These are phyloP conservation scores for Ypsolopha scabrella DNA, from an alignment of 2,888 invertebrate species.

Conservation along the genomic window DNA sequence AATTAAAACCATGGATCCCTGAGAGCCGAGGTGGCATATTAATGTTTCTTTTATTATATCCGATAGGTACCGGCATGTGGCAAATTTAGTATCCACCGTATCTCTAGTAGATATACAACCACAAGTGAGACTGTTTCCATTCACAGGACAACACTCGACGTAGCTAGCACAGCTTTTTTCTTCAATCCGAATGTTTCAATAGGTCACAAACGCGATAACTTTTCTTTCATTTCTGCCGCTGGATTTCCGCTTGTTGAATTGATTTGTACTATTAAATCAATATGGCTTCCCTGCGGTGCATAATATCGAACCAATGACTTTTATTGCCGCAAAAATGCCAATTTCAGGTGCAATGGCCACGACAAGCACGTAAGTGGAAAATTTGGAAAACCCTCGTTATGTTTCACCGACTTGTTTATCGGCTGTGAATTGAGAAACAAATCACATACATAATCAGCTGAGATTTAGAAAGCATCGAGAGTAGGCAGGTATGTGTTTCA, in stretches of 20 bases:
- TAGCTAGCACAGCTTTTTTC: too few relatives aligned
- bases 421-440: background rate
- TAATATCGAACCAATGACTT: constrained; percentile 31
- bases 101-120: too few relatives aligned
- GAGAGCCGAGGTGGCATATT: too few relatives aligned
- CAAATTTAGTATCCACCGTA: too few relatives aligned
- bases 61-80: too few relatives aligned
- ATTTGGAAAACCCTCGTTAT: background rate
- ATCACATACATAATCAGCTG: background rate
- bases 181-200: too few relatives aligned
- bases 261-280: constrained; percentile 6
- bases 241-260: constrained; percentile 1
- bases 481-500: too few relatives aligned
- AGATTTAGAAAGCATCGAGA: background rate
- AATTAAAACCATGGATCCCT: too few relatives aligned
- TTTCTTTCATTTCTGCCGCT: background rate
- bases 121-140: too few relatives aligned
- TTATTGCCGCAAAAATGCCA: constrained; percentile 35
- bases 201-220: too few relatives aligned
- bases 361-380: constrained; percentile 19
- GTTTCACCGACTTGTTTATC: background rate
- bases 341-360: constrained; percentile 58
- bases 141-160: too few relatives aligned
- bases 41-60: too few relatives aligned
- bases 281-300: constrained; percentile 13